Base-by-base conservation (phyloP, 2,888 invertebrate species). In the Desoria tigrina region DNA sequence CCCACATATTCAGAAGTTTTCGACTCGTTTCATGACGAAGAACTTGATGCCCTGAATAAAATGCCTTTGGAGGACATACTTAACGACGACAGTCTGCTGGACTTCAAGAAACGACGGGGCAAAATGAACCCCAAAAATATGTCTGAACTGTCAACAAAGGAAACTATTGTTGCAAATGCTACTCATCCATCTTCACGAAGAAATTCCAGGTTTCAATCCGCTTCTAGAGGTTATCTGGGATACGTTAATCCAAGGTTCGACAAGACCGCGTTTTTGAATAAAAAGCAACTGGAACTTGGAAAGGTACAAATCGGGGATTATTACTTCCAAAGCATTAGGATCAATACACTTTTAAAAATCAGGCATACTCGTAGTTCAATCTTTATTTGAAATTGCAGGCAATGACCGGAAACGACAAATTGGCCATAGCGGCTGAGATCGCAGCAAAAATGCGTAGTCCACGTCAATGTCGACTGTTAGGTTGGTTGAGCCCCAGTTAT, bases 171-270 rank as follows among this genome's bases (percentile, higher is more conserved):
- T 11, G 64, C 59, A 21, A 42, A 50, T 7, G n/a, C 6, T 45
- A 21, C 21, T 6, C 4, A 21, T 45, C 11, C 32, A 32, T 32
- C 32, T 32, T 32, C 32, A n/a, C n/a, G 6, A 21, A 21, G 45
- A 21, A n/a, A 6, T 16, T 45, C 45, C 4, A 45, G 45, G 64
- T 45, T 45, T 45, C 9, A n/a, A 16, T 6, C 16, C 6, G 4
- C 21, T 23, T 24, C 7, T 11, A 27, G n/a, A 7, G 66, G 66
- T 2, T 66, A 61, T 42, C 39, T 66, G 58, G 66, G 66, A 3
- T 65, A 61, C 23, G 55, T 28, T 27, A 69, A 69, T 42, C 69
- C 69, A 1, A 53, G 69, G 42, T 69, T 63, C 63, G 65, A 69
- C 18, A 69, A 69, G 42, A 66, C 66, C 18, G 60, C 63, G 28